phyloP scores from a whole-genome alignment of 2,797 vertebrate genomes.

The Craterocephalus amniculus region DNA sequence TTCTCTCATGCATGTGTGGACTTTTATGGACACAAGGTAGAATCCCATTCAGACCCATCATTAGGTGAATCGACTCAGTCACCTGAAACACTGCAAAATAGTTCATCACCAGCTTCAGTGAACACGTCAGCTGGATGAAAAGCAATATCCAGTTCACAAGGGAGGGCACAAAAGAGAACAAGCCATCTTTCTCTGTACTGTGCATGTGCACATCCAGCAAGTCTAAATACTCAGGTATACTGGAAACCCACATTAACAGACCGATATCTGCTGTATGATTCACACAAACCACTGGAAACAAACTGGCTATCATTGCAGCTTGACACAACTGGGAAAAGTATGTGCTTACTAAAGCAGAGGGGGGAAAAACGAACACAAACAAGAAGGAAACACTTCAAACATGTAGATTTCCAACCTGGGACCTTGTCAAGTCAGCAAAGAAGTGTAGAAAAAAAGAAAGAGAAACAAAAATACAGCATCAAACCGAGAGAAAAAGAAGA shows the following conservation, averaged over 20 bases:
- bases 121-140: not conserved
- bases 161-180: not conserved
- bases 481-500: too few species aligned
- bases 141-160: not conserved
- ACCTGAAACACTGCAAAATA: too few species aligned
- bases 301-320: not conserved
- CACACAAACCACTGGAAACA: not conserved
- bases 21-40: too few species aligned
- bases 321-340: not conserved
- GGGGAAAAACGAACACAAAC: not conserved
- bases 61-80: too few species aligned
- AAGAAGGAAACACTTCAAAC: not conserved
- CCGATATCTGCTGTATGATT: not conserved
- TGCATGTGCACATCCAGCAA: not conserved
- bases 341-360: not conserved
- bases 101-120: not conserved
- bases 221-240: not conserved
- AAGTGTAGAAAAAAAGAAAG: not conserved
- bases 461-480: too few species aligned
- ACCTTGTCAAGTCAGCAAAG: not conserved
- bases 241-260: not conserved
- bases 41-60: too few species aligned
- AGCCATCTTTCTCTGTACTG: not conserved
- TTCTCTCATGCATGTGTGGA: too few species aligned
- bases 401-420: not conserved